phyloP scores from a whole-genome alignment of 2,888 invertebrate species.

The Hemaris fuciformis region DNA sequence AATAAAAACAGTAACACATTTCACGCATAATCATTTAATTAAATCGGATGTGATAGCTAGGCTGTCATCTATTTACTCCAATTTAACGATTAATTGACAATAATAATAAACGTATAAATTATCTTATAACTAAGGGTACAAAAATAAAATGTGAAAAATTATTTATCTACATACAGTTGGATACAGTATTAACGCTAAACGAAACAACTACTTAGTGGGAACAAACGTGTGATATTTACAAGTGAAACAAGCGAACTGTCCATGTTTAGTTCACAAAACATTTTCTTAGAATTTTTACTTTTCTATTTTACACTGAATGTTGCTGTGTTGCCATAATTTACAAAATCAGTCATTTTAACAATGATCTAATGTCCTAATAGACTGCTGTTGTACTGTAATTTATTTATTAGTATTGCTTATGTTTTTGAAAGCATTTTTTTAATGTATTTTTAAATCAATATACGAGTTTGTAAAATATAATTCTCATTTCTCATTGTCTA shows the following conservation, averaged over 20 bases:
- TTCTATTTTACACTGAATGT: not conserved
- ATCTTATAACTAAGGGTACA: slow-evolving; percentile 67
- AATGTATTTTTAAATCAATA: too few relatives aligned
- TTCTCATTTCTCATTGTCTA: too few relatives aligned
- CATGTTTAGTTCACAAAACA: not conserved
- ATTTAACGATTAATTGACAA: slow-evolving; percentile 75
- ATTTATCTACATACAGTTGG: slow-evolving; percentile 28
- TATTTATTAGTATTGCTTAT: too few relatives aligned
- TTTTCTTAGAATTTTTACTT: not conserved
- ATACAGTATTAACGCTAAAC: not conserved
- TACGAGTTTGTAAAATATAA: too few relatives aligned
- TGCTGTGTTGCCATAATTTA: not conserved
- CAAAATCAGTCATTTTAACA: not conserved
- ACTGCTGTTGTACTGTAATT: too few relatives aligned
- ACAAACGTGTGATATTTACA: slow-evolving; percentile 5
- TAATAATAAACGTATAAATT: slow-evolving; percentile 58
- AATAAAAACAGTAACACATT: slow-evolving; percentile 34
- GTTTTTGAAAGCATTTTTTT: too few relatives aligned
- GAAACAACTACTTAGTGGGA: not conserved
- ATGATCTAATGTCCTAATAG: not conserved
- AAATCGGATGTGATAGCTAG: slow-evolving; percentile 65
- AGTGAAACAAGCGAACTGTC: not conserved
- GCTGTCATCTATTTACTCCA: slow-evolving; percentile 60
- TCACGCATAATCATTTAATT: slow-evolving; percentile 76
- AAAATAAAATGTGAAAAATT: slow-evolving; percentile 67